A percentile compares a stretch with the other conserved stretches of the same genome.
These are phyloP conservation scores for Perccottus glenii DNA, from an alignment of 2,113 vertebrate genomes.

Conservation along the genomic window DNA sequence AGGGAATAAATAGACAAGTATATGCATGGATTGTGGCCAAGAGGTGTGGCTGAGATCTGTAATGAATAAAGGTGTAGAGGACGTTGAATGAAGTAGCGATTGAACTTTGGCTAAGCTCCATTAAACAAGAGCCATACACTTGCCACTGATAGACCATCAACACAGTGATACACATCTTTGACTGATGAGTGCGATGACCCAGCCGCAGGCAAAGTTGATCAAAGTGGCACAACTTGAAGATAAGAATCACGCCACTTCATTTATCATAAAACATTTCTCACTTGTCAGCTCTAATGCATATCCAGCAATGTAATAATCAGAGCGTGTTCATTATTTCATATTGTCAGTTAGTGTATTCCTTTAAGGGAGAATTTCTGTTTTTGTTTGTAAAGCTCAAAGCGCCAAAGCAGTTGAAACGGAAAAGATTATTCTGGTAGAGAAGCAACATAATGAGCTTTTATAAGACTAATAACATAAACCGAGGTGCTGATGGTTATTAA, in stretches of 20 bases:
- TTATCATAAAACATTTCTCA: neutral
- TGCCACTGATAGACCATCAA: slow-evolving; percentile 13
- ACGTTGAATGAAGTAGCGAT: slow-evolving; percentile 27
- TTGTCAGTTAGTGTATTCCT: no score
- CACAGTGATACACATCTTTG: slow-evolving; percentile 16
- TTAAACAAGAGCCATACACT: slow-evolving; percentile 35
- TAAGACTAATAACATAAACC: no score
- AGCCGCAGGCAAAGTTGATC: neutral
- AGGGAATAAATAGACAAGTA: slow-evolving; percentile 4
- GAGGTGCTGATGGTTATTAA: no score
- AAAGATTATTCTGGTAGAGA: no score
- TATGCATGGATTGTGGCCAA: slow-evolving; percentile 29
- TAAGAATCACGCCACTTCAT: slow-evolving; percentile 1
- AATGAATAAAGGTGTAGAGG: slow-evolving; percentile 33
- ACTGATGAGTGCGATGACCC: slow-evolving; percentile 26
- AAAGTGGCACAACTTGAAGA: neutral
- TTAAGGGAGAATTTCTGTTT: no score
- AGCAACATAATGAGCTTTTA: no score
- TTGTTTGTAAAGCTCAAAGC: no score
- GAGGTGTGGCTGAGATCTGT: slow-evolving; percentile 24
- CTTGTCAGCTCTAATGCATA: neutral
- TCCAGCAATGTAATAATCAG: neutral
- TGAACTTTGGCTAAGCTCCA: slow-evolving; percentile 32
- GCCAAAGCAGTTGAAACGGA: no score
- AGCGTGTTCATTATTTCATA: no score